Evolutionary conservation across 2,888 invertebrate genomes (phyloP), one percentile per base, ranked within the genome.

Genomic region (Mongoloraphidia duomilia): DNA sequence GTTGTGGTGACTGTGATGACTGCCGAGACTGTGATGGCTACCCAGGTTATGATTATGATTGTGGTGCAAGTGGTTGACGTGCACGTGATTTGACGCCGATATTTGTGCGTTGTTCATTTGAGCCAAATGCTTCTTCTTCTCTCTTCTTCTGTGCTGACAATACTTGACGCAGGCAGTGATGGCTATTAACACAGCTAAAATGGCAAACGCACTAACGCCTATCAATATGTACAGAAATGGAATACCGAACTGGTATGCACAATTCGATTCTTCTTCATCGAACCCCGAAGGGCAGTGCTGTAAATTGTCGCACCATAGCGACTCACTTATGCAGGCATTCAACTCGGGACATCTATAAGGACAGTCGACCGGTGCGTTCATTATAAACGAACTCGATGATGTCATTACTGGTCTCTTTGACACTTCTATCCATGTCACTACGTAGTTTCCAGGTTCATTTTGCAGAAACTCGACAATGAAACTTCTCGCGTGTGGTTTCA

Each of bases 211-310:
- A 9, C 78, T 79, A n/a, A 75, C 79, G 6, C 75, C 76, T 5
- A 79, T 73, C 6, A 76, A 75, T n/a, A 81, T 72, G 60, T 80
- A 82, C 9, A 80, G 74, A 40, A 80, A 70, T 5, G 83, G 80
- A 44, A 83, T 69, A 12, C 79, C 78, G 58, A 80, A 76, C 50
- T 78, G 77, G 55, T 81, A 79, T 26, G 82, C 79, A 63, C 85
- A 85, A 60, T 84, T 84, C 2, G 77, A 73, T 59, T 84, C 84
- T 55, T 82, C 82, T 67, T 87, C 86, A 62, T 87, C 88, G 64
- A 78, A 84, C 2, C 87, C 86, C 5, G 85, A 84, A 11, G 86
- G 87, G 61, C 88, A 88, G 60, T 88, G 85, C 2, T 76, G 70
- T 40, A 80, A 74, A 1, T 86, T 85, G 62, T 88, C 87, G 64